A percentile compares a stretch with the other conserved stretches of the same genome.
These are phyloP conservation scores for Brachionus paranguensis DNA, from an alignment of 1,140 invertebrate species.

Conservation along the genomic window DNA sequence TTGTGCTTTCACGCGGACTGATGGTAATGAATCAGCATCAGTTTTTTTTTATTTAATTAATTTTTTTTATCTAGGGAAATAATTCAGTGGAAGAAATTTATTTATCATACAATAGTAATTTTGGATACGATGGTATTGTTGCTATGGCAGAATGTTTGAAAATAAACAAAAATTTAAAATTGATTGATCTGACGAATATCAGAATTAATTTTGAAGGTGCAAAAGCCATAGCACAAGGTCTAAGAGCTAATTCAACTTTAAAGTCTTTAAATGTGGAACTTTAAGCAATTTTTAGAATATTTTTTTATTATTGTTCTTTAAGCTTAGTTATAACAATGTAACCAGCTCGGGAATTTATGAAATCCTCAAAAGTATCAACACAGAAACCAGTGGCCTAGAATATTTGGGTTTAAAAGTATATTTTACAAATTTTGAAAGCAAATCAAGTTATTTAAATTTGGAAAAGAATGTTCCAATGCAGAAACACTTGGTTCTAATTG, in stretches of 20 bases:
- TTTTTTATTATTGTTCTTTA: not conserved
- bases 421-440: not conserved
- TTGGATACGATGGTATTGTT: conserved; percentile 12
- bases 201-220: not conserved
- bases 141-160: conserved; percentile 23
- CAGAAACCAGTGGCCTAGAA: not conserved
- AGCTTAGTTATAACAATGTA: conserved; percentile 2
- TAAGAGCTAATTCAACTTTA: not conserved
- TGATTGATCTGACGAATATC: not conserved
- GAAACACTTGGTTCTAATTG: conserved; percentile 19
- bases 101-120: conserved; percentile 23
- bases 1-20: conserved; percentile 5
- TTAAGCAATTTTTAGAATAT: not conserved
- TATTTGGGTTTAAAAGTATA: conserved; percentile 33
- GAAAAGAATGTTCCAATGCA: conserved; percentile 21
- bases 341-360: conserved; percentile 25
- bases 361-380: conserved; percentile 6
- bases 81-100: conserved; percentile 11
- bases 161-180: conserved; percentile 13
- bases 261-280: not conserved
- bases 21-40: not conserved
- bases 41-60: not conserved
- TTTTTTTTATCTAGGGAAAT: conserved; percentile 14
- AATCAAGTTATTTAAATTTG: not conserved
- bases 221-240: not conserved